Conservation (phyloP, 1,140 invertebrate genomes). For the Drosophila watanabei region DNA sequence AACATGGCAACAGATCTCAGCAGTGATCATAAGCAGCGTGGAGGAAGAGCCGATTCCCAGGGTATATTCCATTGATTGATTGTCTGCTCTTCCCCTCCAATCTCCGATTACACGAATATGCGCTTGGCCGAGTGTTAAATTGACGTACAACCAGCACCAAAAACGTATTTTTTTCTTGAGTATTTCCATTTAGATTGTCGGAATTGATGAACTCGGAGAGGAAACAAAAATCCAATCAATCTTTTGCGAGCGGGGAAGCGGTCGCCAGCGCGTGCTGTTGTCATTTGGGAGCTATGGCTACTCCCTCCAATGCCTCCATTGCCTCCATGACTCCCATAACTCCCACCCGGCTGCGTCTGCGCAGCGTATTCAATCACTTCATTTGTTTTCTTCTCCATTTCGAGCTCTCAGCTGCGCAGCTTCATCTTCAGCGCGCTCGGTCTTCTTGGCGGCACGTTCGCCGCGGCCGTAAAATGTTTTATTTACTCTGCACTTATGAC, state of each 20-base stretch:
- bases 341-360: conserved; percentile 36
- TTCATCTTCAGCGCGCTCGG: conserved; percentile 14
- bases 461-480: conserved; percentile 72
- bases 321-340: neutral
- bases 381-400: conserved; percentile 60
- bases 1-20: conserved; percentile 12
- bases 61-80: conserved; percentile 35
- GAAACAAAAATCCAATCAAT: conserved; percentile 75
- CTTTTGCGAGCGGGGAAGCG: conserved; percentile 45
- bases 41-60: conserved; percentile 14
- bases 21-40: neutral
- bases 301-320: neutral
- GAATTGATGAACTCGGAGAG: conserved; percentile 67
- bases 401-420: conserved; percentile 21
- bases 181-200: conserved; percentile 47
- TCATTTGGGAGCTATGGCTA: conserved; percentile 44
- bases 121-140: conserved; percentile 34
- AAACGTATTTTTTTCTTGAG: conserved; percentile 42
- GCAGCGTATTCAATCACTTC: conserved; percentile 80
- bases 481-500: conserved; percentile 84
- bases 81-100: conserved; percentile 5
- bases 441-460: conserved; percentile 56
- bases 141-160: conserved; percentile 32
- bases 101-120: conserved; percentile 35
- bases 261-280: conserved; percentile 71